Conservation (phyloP, 1,140 invertebrate species). For the Drosophila virilis region DNA sequence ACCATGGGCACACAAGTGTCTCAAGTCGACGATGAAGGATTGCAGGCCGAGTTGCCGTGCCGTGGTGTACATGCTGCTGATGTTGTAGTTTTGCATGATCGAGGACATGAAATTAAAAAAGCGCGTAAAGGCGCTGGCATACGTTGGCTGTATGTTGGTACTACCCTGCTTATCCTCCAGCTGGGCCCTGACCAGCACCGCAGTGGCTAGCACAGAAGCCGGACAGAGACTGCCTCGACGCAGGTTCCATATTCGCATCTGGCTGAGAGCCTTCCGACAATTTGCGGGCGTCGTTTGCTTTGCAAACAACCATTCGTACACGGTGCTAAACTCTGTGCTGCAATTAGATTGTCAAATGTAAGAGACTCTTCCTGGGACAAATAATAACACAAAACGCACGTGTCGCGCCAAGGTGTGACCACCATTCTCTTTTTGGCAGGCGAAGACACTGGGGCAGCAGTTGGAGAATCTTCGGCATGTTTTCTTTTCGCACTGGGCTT, state of each 20-base stretch:
- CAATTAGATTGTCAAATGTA: not conserved
- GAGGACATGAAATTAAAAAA: conserved; percentile 84
- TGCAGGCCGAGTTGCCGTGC: conserved; percentile 70
- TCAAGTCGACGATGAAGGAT: conserved; percentile 78
- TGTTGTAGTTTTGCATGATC: conserved; percentile 69
- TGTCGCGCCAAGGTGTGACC: conserved; percentile 70
- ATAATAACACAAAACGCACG: conserved; percentile 46
- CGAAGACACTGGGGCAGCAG: not conserved
- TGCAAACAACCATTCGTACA: conserved; percentile 60
- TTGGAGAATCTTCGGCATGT: not conserved
- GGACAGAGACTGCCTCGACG: conserved; percentile 73
- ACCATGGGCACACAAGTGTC: conserved; percentile 80
- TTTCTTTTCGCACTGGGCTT: conserved; percentile 10
- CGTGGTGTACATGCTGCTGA: conserved; percentile 78
- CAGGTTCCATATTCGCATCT: conserved; percentile 72
- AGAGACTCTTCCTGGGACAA: not conserved
- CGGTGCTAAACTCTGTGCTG: conserved; percentile 70
- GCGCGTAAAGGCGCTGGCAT: conserved; percentile 73
- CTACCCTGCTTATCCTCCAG: conserved; percentile 48
- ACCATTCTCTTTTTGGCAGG: conserved; percentile 54
- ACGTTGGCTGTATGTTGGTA: conserved; percentile 49
- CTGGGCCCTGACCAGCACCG: conserved; percentile 63
- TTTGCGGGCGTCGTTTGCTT: conserved; percentile 24
- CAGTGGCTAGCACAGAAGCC: conserved; percentile 74
- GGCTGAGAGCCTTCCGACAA: conserved; percentile 42